phyloP scores from a whole-genome alignment of 1,140 invertebrate genomes.

The Drosophila melanica region DNA sequence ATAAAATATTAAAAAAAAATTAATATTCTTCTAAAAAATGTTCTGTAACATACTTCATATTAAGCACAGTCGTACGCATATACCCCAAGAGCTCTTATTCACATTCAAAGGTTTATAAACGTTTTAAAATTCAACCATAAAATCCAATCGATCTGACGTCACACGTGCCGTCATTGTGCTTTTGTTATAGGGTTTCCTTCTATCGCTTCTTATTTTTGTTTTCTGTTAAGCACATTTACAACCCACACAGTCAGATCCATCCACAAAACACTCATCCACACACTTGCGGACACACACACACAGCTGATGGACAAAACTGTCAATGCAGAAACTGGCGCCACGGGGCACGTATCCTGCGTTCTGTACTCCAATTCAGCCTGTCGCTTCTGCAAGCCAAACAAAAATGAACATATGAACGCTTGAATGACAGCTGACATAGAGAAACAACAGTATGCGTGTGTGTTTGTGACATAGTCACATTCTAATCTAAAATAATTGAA shows the following conservation, averaged over 20 bases:
- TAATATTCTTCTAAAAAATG: no score
- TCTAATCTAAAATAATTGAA: conserved; percentile 83
- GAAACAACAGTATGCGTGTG: conserved; percentile 68
- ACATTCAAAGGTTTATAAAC: no score
- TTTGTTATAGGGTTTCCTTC: conserved; percentile 4
- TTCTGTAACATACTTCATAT: no score
- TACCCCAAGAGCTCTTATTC: no score
- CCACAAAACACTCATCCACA: conserved; percentile 17
- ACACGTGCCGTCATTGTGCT: conserved; percentile 2
- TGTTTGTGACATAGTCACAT: conserved; percentile 77
- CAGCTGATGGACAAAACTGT: conserved; percentile 24
- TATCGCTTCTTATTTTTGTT: neutral
- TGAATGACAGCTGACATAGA: conserved; percentile 82
- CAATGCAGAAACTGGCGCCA: conserved; percentile 60
- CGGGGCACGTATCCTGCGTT: conserved; percentile 70
- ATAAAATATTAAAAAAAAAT: no score
- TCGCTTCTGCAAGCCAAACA: conserved; percentile 45
- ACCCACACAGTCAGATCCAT: conserved; percentile 2
- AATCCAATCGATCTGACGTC: conserved; percentile 19
- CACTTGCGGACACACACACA: conserved; percentile 15
- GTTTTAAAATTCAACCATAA: neutral
- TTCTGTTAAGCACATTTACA: conserved; percentile 13
- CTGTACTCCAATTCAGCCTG: conserved; percentile 34
- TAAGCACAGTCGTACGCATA: no score
- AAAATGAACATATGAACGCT: conserved; percentile 72